Conservation (phyloP, 2,797 vertebrate species). For the Centroberyx gerrardi region DNA sequence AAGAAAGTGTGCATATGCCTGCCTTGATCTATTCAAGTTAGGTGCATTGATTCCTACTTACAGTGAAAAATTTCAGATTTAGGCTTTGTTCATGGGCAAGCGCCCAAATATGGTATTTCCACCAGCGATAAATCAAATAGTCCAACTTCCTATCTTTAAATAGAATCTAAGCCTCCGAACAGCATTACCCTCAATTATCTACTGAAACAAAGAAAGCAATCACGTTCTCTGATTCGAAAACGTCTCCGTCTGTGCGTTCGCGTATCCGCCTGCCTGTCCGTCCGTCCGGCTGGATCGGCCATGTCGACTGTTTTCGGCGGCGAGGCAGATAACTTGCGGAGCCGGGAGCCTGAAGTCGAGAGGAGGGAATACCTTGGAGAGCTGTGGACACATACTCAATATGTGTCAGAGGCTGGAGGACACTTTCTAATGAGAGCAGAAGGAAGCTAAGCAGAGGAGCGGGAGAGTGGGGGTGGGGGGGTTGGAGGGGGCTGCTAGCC, state of each 20-base stretch:
- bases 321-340: background rate
- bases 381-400: constrained; percentile 55
- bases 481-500: constrained; percentile 1
- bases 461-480: background rate
- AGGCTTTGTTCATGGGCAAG: background rate
- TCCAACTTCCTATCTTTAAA: constrained; percentile 2
- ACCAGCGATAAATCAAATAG: constrained; percentile 7
- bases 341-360: background rate
- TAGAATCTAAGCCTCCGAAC: constrained; percentile 9
- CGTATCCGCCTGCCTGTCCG: background rate
- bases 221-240: background rate
- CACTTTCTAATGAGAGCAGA: constrained; percentile 66
- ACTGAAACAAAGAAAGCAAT: constrained; percentile 1
- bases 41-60: too few relatives aligned
- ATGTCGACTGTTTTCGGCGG: background rate
- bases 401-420: constrained; percentile 56
- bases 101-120: background rate
- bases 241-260: background rate
- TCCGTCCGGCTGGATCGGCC: background rate
- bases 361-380: constrained; percentile 39
- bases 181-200: constrained; percentile 25
- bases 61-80: background rate
- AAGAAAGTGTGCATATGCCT: too few relatives aligned
- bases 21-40: too few relatives aligned
- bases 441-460: constrained; percentile 27